Percentiles rank a stretch among this genome's conserved stretches.
Conservation (phyloP, 2,113 vertebrate genomes). For the Nesospiza acunhae region DNA sequence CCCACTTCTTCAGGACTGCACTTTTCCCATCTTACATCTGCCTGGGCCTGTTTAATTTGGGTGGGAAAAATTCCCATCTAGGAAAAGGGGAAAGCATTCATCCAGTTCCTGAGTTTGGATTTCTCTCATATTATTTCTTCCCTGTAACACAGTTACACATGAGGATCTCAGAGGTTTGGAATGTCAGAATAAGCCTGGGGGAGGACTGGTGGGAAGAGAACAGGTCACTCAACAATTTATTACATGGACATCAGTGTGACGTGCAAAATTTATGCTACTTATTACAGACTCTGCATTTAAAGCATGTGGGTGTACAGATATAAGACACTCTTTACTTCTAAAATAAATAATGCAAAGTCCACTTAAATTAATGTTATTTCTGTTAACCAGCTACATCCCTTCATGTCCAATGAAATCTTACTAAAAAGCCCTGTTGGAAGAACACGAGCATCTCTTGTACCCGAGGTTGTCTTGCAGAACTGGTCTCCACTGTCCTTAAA, state of each 20-base stretch:
- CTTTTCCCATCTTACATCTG: not conserved
- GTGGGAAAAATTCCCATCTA: not conserved
- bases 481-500: conserved; percentile 35
- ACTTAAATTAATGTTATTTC: conserved; percentile 44
- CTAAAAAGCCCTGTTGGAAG: conserved; percentile 26
- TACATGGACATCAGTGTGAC: not conserved
- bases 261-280: conserved; percentile 38
- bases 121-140: not conserved
- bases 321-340: not conserved
- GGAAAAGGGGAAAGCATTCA: not conserved
- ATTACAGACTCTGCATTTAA: conserved; percentile 29
- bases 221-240: conserved; percentile 59
- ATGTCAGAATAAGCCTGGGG: conserved; percentile 20
- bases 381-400: conserved; percentile 51
- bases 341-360: conserved; percentile 50
- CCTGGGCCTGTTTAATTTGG: not conserved
- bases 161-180: conserved; percentile 37
- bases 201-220: conserved; percentile 18
- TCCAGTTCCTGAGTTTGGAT: not conserved
- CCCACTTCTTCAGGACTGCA: not conserved
- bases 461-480: not conserved
- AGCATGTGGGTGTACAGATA: not conserved
- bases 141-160: not conserved
- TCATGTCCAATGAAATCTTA: conserved; percentile 31
- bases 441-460: not conserved